Conservation (phyloP, 37 sponge, comb jelly and placozoan species). For the Agelas oroides region DNA sequence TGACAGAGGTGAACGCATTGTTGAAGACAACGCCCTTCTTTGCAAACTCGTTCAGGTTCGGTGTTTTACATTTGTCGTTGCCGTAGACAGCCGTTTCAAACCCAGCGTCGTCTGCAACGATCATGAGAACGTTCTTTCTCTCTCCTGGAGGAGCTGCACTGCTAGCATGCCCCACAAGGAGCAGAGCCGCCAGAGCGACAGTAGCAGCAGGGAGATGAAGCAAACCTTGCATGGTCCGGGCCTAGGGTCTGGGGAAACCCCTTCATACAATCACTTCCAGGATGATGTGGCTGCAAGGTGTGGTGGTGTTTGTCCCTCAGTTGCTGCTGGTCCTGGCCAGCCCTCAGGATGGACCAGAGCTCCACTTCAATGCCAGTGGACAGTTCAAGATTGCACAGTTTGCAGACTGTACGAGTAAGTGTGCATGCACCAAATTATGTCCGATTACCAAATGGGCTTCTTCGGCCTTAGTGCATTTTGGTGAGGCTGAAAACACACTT, state of each 20-base stretch:
- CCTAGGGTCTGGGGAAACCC: too few species aligned
- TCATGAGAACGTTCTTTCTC: slow-evolving; percentile 61
- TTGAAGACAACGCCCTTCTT: slow-evolving; percentile 34
- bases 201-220: not conserved
- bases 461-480: slow-evolving; percentile 50
- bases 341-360: too few species aligned
- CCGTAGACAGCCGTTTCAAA: slow-evolving; percentile 62
- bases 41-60: slow-evolving; percentile 62
- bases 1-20: slow-evolving; percentile 74
- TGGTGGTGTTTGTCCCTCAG: too few species aligned
- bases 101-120: slow-evolving; percentile 74
- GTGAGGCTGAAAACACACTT: slow-evolving; percentile 57
- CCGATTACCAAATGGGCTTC: not conserved
- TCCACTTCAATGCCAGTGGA: slow-evolving; percentile 25
- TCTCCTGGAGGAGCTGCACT: not conserved
- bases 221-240: not conserved
- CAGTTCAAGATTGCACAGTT: slow-evolving; percentile 54
- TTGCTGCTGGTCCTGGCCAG: too few species aligned
- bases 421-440: not conserved
- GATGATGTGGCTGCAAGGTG: too few species aligned
- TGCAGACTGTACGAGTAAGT: slow-evolving; percentile 17
- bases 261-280: too few species aligned
- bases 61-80: slow-evolving; percentile 70
- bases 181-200: too few species aligned
- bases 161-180: too few species aligned